Base-by-base conservation (phyloP, 2,888 invertebrate species). In the Thelaira solivaga region DNA sequence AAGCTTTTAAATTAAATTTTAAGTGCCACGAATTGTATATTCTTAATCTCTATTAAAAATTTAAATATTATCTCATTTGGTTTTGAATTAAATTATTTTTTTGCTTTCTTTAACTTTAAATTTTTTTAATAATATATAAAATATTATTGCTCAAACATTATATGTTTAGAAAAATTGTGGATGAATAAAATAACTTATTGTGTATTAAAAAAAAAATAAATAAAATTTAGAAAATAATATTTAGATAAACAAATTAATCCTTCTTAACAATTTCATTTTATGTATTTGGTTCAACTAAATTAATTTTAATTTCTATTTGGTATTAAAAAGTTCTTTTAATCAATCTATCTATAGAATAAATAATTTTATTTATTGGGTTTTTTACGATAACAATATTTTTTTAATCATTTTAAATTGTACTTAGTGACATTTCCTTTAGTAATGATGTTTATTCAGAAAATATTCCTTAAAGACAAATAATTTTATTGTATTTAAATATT, bases 131-230 rank as follows among this genome's bases (percentile, higher is more conserved):
- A 41, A n/a, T 29, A 51, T 20, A 36, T n/a, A 22, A 39, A 34
- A 57, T 29, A 57, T 64, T 49, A 41, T 57, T 73, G 55, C 57
- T 73, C 57, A 64, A 64, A 72, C 20, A 57, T 29, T 26, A 49
- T 13, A 73, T 34, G 13, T 49, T 57, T 65, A 73, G 53, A 34
- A 57, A 57, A 57, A 65, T 65, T 73, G 57, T 65, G 49, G 64
- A 64, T 36, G 31, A 64, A 47, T 18, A 55, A 43, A 20, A 7
- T 31, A 47, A 53, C 62, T 41, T 24, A 71, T 71, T 62, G 55
- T 64, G 62, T 64, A 64, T 53, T 36, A 29, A 20, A 51, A 51
- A 26, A 53, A 11, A 26, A 53, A 11, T 16, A 31, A 26, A 16
- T n/a, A 22, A 39, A 18, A 51, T 69, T 18, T 69, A 57, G 18